Evolutionary conservation across 2,797 vertebrate species (phyloP).

Genomic region (Carapus acus): DNA sequence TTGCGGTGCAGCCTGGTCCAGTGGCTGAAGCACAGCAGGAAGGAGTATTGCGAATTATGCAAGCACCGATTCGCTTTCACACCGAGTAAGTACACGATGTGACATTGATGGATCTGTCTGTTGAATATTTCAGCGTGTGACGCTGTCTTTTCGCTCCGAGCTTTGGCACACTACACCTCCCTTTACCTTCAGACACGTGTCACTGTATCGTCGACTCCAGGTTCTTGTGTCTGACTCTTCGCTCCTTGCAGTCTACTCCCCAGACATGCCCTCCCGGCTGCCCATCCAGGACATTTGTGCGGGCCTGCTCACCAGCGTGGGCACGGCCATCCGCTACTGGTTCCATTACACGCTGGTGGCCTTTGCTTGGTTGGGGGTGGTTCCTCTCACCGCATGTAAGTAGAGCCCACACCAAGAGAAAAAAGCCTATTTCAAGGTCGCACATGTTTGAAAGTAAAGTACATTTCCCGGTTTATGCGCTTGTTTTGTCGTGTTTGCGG

Average conservation of each 20-base stretch:
- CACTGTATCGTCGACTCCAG: background rate
- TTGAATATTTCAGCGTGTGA: slow-evolving; percentile 8
- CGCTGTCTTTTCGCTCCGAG: no score
- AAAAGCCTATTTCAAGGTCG: background rate
- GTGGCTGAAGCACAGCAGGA: slow-evolving; percentile 99
- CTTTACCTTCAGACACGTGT: no score
- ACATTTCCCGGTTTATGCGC: background rate
- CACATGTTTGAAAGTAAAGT: no score
- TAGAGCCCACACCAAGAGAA: slow-evolving; percentile 31
- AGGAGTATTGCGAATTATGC: slow-evolving; percentile 99
- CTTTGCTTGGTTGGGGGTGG: slow-evolving; percentile 98
- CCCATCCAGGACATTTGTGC: slow-evolving; percentile 99
- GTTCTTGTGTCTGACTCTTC: background rate
- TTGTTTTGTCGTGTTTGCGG: no score
- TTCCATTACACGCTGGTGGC: slow-evolving; percentile 99
- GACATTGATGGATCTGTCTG: slow-evolving; percentile 15
- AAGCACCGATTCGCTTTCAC: slow-evolving; percentile 99
- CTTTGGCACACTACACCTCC: no score
- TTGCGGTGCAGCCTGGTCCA: slow-evolving; percentile 92
- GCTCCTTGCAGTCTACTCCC: slow-evolving; percentile 86
- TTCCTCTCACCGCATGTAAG: slow-evolving; percentile 99
- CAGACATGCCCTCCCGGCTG: slow-evolving; percentile 98
- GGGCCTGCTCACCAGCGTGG: slow-evolving; percentile 96
- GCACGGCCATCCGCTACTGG: slow-evolving; percentile 99
- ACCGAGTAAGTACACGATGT: slow-evolving; percentile 88